Percentiles rank a stretch among this genome's conserved stretches.
These are phyloP conservation scores for Coenonympha arcania DNA, from an alignment of 2,888 invertebrate species.

Conservation along the genomic window DNA sequence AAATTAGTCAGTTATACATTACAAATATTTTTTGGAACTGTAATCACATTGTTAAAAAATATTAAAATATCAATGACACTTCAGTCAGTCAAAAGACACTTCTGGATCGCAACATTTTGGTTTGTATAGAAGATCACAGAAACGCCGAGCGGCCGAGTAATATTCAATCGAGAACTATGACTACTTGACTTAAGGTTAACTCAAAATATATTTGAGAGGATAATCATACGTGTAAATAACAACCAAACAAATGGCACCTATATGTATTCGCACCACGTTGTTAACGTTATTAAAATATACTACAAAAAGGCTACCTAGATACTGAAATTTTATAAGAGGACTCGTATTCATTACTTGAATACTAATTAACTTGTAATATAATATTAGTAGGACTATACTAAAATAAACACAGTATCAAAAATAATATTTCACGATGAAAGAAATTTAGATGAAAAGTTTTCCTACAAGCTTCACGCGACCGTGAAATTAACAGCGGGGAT, in stretches of 20 bases:
- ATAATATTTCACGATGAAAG: slow-evolving; percentile 27
- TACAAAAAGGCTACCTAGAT: slow-evolving; percentile 27
- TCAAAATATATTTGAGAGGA: slow-evolving; percentile 42
- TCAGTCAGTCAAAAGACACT: background rate
- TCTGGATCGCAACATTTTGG: background rate
- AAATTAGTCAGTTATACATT: too few relatives aligned
- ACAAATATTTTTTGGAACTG: background rate
- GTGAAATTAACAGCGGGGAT: slow-evolving; percentile 5
- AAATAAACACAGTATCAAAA: slow-evolving; percentile 28
- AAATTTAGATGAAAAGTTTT: slow-evolving; percentile 18
- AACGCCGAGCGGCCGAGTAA: slow-evolving; percentile 24
- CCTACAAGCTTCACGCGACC: slow-evolving; percentile 7
- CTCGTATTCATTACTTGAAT: slow-evolving; percentile 18
- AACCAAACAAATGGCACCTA: slow-evolving; percentile 70
- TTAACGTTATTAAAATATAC: slow-evolving; percentile 27
- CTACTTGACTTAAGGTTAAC: slow-evolving; percentile 28
- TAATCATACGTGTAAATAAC: slow-evolving; percentile 61
- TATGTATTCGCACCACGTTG: slow-evolving; percentile 57
- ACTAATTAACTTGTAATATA: slow-evolving; percentile 25
- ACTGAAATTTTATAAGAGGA: slow-evolving; percentile 18
- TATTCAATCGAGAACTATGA: slow-evolving; percentile 28
- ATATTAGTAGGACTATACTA: slow-evolving; percentile 19
- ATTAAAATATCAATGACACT: too few relatives aligned
- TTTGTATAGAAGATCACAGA: background rate
- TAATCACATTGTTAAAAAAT: too few relatives aligned